Base-by-base conservation (phyloP, 2,888 invertebrate genomes). In the Parnassius mnemosyne region DNA sequence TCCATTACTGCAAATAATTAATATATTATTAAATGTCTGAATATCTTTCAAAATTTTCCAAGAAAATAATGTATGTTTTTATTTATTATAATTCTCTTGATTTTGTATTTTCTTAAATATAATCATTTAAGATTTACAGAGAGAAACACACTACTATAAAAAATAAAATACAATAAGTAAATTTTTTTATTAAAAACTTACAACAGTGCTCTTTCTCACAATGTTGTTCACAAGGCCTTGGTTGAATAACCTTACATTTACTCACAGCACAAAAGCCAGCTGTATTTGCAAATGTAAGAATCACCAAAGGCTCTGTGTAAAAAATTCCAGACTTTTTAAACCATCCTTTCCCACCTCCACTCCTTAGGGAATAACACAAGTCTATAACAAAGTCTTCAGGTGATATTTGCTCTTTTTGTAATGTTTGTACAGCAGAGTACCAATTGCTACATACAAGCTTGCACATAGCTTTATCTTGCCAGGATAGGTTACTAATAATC, bases 381-480 rank as follows among this genome's bases (percentile, higher is more conserved):
- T 83, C 80, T 34, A 85, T 66, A 1, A 80, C 79, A 79, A 88
- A 90, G 62, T 91, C 90, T 43, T 76, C 72, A 1, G 88, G 83
- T 12, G 67, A 56, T 41, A 85, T 41, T 53, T 87, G 83, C 61
- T 90, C 88, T 55, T 76, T 82, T 41, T 75, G 75, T 54, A 91
- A 64, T n/a, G 83, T 72, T 10, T 76, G 74, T 1, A 89, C 78
- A 34, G 81, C 86, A 25, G 85, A 84, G 12, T 73, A 70, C 92
- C 92, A 92, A 53, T 86, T 82, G 20, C 76, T 75, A 65, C 86
- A 87, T 7, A 92, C 92, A 73, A 76, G 74, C 66, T 83, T 83
- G 61, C 85, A 84, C 10, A 87, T 60, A 59, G 83, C 66, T 69
- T 89, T 87, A 3, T 92, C 89, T 67, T 87, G 91, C 92, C 92